These are phyloP conservation scores for Pangasianodon hypophthalmus DNA, from an alignment of 2,113 vertebrate species.

Conservation along the genomic window DNA sequence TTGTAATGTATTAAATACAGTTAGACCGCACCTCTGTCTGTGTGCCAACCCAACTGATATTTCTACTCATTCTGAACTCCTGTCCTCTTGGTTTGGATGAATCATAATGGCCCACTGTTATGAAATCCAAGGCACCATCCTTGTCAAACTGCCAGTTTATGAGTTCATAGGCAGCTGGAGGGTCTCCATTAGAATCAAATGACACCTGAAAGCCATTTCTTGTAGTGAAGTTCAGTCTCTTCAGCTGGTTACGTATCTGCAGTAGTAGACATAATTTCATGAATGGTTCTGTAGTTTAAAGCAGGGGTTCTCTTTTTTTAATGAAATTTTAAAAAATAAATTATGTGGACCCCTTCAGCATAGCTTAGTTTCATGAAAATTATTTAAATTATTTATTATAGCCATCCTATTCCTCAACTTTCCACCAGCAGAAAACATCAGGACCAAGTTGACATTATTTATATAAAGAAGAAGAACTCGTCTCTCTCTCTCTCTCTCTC, in stretches of 20 bases:
- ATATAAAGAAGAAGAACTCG: background rate
- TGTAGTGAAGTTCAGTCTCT: conserved; percentile 61
- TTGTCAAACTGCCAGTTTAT: conserved; percentile 67
- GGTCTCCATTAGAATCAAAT: conserved; percentile 71
- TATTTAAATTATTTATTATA: background rate
- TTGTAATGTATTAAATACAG: background rate
- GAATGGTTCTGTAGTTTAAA: background rate
- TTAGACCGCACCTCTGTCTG: conserved; percentile 50
- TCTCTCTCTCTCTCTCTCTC: too few relatives aligned
- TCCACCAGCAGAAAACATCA: background rate
- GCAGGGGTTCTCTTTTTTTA: background rate
- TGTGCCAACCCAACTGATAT: conserved; percentile 63
- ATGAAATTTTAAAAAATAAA: background rate
- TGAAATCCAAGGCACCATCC: conserved; percentile 51
- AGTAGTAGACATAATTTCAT: background rate
- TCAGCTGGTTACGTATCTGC: conserved; percentile 63
- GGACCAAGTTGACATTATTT: background rate
- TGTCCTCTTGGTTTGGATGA: conserved; percentile 59
- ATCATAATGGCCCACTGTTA: conserved; percentile 66
- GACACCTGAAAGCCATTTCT: conserved; percentile 64
- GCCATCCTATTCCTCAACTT: background rate
- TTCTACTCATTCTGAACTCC: conserved; percentile 58
- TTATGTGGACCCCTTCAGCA: background rate
- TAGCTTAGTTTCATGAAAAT: background rate
- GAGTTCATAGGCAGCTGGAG: conserved; percentile 66